Evolutionary conservation across 2,113 vertebrate species (phyloP), one percentile per base, ranked within the genome.

Genomic region (Serinus canaria): DNA sequence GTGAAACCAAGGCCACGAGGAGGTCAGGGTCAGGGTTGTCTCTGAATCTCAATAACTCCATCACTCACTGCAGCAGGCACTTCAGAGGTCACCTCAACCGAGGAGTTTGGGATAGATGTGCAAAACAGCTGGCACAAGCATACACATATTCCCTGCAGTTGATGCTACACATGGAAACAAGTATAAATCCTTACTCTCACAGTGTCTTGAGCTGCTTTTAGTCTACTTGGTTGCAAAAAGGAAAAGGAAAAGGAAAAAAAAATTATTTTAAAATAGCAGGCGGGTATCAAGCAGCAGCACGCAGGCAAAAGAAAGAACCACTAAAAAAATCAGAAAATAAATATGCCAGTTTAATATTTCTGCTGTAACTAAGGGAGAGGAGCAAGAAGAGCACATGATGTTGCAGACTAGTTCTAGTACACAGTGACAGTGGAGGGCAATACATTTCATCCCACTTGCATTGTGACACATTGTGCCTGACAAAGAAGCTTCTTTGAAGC

Each of bases 41-140:
- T 3, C 96, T 98, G 96, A 97, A 98, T 98, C 97, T 98, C 98
- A 98, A 98, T 98, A 98, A 98, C 96, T 96, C 97, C 97, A 98
- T 98, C 96, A 97, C 96, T 98, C 98, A 97, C 95, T 91, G 92
- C 28, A 98, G 90, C 90, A 95, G 86, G 92, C 96, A 94, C 95
- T 97, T 81, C 95, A 97, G 95, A 98, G 97, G 97, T 98, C 97
- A 97, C 84, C 96, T 95, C 90, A 94, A 35, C 94, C 30, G 13
- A 92, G 53, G 91, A 94, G 77, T 72, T 62, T 50, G 60, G 68
- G 60, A 75, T 63, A 95, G 87, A 81, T 70, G 94, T 78, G 77
- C 81, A 95, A 92, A 96, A 92, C 13, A 43, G n/a, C 55, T 94
- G 85, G 90, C 94, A 78, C 33, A 81, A 90, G 91, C 28, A 74